Evolutionary conservation across 30 jellyfish, hydroid and myxozoan genomes (phyloP).

Genomic region (Chironex yamaguchii): DNA sequence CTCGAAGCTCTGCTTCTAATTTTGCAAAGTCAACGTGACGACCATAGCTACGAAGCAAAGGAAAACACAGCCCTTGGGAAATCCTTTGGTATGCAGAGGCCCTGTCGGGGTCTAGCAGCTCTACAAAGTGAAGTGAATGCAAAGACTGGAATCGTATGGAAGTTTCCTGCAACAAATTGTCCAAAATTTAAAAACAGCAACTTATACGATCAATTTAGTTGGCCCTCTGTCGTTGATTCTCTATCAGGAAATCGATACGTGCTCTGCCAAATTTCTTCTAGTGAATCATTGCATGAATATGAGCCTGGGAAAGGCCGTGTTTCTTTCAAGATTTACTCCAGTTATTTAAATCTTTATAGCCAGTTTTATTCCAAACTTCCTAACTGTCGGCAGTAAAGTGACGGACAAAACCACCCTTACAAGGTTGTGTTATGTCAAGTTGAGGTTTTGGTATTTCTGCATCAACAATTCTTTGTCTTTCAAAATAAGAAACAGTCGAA

Average conservation of each 20-base stretch:
- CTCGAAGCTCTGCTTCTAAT: conserved; percentile 42
- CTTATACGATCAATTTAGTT: not conserved
- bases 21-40: conserved; percentile 41
- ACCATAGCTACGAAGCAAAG: conserved; percentile 14
- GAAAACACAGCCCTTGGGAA: conserved; percentile 55
- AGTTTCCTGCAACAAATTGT: conserved; percentile 13
- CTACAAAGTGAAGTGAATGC: conserved; percentile 42
- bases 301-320: conserved; percentile 42
- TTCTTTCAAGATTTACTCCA: conserved; percentile 14
- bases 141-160: conserved; percentile 33
- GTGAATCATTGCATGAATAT: conserved; percentile 24
- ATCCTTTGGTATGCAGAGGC: conserved; percentile 20
- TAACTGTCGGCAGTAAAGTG: conserved; percentile 1
- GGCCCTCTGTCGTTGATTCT: conserved; percentile 9
- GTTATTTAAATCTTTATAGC: conserved; percentile 15
- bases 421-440: conserved; percentile 2
- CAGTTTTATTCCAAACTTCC: conserved; percentile 31
- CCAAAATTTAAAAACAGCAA: conserved; percentile 26
- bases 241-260: conserved; percentile 2
- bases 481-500: not conserved
- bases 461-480: conserved; percentile 3
- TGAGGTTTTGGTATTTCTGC: conserved; percentile 8
- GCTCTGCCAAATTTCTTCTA: not conserved
- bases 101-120: conserved; percentile 44
- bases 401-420: conserved; percentile 39